These are phyloP conservation scores for Stomorhina lunata DNA, from an alignment of 2,888 invertebrate species.

Conservation along the genomic window DNA sequence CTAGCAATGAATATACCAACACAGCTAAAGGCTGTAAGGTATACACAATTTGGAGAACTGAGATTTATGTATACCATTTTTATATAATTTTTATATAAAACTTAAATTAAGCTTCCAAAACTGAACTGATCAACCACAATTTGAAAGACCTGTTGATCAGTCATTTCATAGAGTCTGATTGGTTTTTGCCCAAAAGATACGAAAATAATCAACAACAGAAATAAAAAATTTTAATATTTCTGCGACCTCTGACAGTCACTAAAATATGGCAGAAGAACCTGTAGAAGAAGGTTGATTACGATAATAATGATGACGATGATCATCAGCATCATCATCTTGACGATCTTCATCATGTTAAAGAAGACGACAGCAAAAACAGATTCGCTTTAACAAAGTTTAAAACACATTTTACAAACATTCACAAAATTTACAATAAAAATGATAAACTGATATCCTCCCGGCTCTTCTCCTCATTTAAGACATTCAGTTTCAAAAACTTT, in stretches of 20 bases:
- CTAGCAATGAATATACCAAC: too few relatives aligned
- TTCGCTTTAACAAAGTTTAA: conserved; percentile 42
- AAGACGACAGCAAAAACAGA: conserved; percentile 29
- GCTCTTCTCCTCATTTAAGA: conserved; percentile 54
- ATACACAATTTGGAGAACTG: conserved; percentile 15
- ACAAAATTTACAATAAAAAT: conserved; percentile 52
- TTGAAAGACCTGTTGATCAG: conserved; percentile 71
- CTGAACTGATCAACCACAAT: too few relatives aligned
- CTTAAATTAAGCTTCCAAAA: too few relatives aligned
- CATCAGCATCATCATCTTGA: not conserved
- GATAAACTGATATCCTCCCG: conserved; percentile 59
- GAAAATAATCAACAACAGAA: conserved; percentile 25
- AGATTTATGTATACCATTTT: conserved; percentile 59
- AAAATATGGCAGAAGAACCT: conserved; percentile 1
- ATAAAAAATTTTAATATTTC: conserved; percentile 31
- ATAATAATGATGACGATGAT: not conserved
- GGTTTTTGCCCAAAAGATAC: conserved; percentile 24
- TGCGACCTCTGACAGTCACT: conserved; percentile 49
- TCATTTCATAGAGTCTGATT: conserved; percentile 52
- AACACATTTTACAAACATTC: not conserved
- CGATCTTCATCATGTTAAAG: conserved; percentile 16
- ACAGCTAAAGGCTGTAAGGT: not conserved
- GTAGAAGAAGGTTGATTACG: not conserved
- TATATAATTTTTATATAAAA: conserved; percentile 21
- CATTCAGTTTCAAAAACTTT: conserved; percentile 42